Evolutionary conservation across 2,113 vertebrate species (phyloP).

Genomic region (Sturnira hondurensis): DNA sequence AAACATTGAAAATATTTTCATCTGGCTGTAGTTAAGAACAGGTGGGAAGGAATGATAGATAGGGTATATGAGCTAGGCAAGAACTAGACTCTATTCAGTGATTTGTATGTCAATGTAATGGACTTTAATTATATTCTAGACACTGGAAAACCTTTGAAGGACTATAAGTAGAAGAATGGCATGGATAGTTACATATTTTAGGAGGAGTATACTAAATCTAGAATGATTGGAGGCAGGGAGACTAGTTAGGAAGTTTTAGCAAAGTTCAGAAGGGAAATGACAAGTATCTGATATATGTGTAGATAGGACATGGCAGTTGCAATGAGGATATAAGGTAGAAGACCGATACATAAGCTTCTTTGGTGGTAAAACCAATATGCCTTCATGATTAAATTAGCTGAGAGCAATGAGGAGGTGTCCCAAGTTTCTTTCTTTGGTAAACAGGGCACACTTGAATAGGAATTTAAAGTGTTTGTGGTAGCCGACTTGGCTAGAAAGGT

Average conservation of each 20-base stretch:
- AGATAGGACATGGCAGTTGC: neutral
- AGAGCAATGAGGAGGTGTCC: neutral
- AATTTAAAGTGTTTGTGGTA: neutral
- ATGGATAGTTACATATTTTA: neutral
- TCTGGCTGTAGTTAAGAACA: neutral
- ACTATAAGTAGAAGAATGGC: neutral
- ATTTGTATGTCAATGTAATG: neutral
- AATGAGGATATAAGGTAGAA: neutral
- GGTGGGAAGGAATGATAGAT: neutral
- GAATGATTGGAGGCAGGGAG: neutral
- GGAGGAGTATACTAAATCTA: neutral
- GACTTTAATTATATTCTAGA: neutral
- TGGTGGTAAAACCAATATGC: neutral
- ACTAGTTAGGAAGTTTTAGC: neutral
- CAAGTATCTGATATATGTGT: neutral
- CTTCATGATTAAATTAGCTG: neutral
- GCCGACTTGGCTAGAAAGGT: neutral
- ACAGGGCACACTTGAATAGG: neutral
- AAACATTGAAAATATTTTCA: neutral
- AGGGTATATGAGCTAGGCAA: neutral
- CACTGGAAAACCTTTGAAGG: neutral
- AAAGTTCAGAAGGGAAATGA: neutral
- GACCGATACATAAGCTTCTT: neutral
- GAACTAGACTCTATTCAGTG: neutral
- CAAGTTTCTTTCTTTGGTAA: slow-evolving; percentile 10